Conservation (phyloP, 2,888 invertebrate species). For the Lottia gigantea region DNA sequence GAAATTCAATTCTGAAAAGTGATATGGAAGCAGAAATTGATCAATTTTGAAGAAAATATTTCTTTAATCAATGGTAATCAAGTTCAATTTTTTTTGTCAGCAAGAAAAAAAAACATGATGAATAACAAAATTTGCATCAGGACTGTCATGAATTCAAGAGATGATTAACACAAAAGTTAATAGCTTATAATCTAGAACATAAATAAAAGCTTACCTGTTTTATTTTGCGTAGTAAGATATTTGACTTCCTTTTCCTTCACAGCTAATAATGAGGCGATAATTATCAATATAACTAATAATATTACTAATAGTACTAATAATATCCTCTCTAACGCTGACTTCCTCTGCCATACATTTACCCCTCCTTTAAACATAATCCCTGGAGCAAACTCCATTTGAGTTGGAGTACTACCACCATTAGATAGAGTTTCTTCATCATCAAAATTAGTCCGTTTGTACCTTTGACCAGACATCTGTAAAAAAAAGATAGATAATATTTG, state of each 20-base stretch:
- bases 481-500: background rate
- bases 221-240: conserved; percentile 17
- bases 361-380: conserved; percentile 58
- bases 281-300: conserved; percentile 44
- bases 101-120: no score
- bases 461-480: conserved; percentile 65
- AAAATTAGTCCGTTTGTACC: conserved; percentile 66
- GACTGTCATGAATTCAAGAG: no score
- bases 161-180: no score
- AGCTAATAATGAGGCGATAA: conserved; percentile 50
- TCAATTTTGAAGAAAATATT: no score
- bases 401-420: conserved; percentile 56
- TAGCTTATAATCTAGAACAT: no score
- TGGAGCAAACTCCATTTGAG: conserved; percentile 54
- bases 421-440: conserved; percentile 65
- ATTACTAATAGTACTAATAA: conserved; percentile 45
- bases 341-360: conserved; percentile 53
- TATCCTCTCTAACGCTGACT: conserved; percentile 52
- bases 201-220: conserved; percentile 5
- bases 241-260: conserved; percentile 34
- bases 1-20: no score
- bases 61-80: no score
- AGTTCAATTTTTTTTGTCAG: no score
- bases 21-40: no score
- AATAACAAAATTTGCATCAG: no score